Evolutionary conservation across 1,140 invertebrate genomes (phyloP).

Genomic region (Aphidius gifuensis): DNA sequence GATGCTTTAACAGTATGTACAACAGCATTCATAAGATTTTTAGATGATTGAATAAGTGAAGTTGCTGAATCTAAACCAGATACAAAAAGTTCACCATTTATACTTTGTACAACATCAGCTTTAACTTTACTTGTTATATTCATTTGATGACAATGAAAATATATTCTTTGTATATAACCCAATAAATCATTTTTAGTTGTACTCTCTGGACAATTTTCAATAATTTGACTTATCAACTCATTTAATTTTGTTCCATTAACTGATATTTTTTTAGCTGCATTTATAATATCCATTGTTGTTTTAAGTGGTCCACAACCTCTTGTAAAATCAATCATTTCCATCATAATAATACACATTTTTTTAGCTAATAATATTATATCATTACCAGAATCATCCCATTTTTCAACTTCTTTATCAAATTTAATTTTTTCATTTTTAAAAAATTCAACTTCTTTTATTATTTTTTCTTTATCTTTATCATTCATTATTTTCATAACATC

Average conservation of each 20-base stretch:
- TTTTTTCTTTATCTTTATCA: slow-evolving; percentile 96
- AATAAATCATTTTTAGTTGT: slow-evolving; percentile 95
- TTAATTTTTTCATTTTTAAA: slow-evolving; percentile 93
- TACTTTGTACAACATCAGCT: slow-evolving; percentile 94
- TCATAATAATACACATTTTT: slow-evolving; percentile 99
- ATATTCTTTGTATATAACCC: slow-evolving; percentile 94
- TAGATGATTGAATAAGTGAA: slow-evolving; percentile 99
- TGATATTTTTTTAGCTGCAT: slow-evolving; percentile 98
- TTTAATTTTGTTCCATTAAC: slow-evolving; percentile 96
- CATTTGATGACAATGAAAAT: slow-evolving; percentile 96
- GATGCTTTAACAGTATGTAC: slow-evolving; percentile 96
- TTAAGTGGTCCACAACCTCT: slow-evolving; percentile 95
- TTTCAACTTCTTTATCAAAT: slow-evolving; percentile 96
- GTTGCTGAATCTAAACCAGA: slow-evolving; percentile 97
- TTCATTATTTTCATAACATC: slow-evolving; percentile 98
- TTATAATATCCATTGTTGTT: slow-evolving; percentile 99
- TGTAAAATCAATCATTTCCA: slow-evolving; percentile 99
- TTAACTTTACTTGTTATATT: slow-evolving; percentile 99
- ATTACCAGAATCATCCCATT: slow-evolving; percentile 99
- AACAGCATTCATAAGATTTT: slow-evolving; percentile 99
- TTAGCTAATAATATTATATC: slow-evolving; percentile 99
- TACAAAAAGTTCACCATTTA: slow-evolving; percentile 95
- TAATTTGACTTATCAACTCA: slow-evolving; percentile 92
- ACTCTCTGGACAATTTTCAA: slow-evolving; percentile 97
- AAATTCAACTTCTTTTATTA: slow-evolving; percentile 90